Conservation (phyloP, 1,140 invertebrate genomes). For the Acromyrmex heyeri region DNA sequence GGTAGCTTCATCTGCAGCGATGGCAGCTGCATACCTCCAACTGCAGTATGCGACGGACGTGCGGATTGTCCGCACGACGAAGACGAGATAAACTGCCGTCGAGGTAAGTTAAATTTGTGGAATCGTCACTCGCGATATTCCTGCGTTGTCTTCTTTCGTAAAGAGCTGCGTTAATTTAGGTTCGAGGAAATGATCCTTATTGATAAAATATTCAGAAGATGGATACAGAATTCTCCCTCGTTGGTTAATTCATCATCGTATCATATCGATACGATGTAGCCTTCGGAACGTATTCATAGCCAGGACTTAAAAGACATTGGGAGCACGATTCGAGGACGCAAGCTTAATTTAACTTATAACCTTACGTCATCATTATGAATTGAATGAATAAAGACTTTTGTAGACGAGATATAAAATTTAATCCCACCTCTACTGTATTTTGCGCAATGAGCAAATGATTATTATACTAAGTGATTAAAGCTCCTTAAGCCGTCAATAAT, state of each 20-base stretch:
- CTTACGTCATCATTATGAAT: background rate
- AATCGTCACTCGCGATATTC: background rate
- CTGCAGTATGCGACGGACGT: conserved; percentile 91
- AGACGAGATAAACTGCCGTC: conserved; percentile 89
- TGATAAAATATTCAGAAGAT: conserved; percentile 45
- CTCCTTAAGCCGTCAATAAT: background rate
- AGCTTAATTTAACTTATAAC: background rate
- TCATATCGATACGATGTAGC: background rate
- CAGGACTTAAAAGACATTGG: conserved; percentile 19
- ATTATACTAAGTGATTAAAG: background rate
- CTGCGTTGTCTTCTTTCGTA: background rate
- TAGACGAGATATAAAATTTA: conserved; percentile 22
- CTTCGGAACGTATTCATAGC: conserved; percentile 14
- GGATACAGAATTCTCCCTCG: background rate
- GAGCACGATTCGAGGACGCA: background rate
- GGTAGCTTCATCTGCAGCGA: conserved; percentile 88
- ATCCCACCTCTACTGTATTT: background rate
- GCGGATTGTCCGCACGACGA: conserved; percentile 93
- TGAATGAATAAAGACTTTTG: background rate
- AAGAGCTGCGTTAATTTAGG: conserved; percentile 22
- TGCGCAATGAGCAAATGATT: background rate
- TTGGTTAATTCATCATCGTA: conserved; percentile 26
- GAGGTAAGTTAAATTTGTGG: conserved; percentile 72
- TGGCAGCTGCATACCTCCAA: conserved; percentile 88
- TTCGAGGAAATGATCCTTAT: background rate